Conservation (phyloP, 37 sponge, comb jelly and placozoan species). For the Lycopodina hypogea region DNA sequence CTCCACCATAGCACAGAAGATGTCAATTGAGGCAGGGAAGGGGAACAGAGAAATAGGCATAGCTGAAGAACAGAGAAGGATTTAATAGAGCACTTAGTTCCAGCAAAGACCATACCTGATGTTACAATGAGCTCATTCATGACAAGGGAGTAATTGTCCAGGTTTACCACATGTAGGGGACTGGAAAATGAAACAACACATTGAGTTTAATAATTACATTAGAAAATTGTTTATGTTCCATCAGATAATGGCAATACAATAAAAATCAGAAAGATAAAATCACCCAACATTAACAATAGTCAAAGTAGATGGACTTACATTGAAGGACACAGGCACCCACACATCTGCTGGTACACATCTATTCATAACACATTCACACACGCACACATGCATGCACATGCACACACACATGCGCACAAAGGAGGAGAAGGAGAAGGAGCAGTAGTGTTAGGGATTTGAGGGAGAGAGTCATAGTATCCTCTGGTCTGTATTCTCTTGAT, state of each 20-base stretch:
- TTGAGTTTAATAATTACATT: background rate
- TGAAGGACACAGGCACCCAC: no score
- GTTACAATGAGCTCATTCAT: slow-evolving; percentile 50
- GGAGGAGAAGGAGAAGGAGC: no score
- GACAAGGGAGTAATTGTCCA: slow-evolving; percentile 48
- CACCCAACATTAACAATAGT: background rate
- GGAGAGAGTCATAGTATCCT: no score
- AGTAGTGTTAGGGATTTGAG: no score
- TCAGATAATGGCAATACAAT: no score
- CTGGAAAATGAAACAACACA: background rate
- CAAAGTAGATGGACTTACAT: background rate
- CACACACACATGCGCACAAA: background rate
- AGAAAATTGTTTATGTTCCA: no score
- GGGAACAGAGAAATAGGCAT: no score
- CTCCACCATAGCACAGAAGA: no score
- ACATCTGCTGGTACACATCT: background rate
- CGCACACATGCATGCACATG: background rate
- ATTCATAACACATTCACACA: background rate
- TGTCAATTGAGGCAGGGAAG: no score
- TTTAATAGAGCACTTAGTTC: no score
- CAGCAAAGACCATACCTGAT: slow-evolving; percentile 19
- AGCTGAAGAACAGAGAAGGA: no score
- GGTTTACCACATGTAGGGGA: slow-evolving; percentile 20
- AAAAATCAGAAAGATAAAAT: background rate
- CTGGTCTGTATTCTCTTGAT: no score